A percentile compares a stretch with the other conserved stretches of the same genome.
Evolutionary conservation across 2,113 vertebrate species (phyloP).

Genomic region (Bujurquina vittata): DNA sequence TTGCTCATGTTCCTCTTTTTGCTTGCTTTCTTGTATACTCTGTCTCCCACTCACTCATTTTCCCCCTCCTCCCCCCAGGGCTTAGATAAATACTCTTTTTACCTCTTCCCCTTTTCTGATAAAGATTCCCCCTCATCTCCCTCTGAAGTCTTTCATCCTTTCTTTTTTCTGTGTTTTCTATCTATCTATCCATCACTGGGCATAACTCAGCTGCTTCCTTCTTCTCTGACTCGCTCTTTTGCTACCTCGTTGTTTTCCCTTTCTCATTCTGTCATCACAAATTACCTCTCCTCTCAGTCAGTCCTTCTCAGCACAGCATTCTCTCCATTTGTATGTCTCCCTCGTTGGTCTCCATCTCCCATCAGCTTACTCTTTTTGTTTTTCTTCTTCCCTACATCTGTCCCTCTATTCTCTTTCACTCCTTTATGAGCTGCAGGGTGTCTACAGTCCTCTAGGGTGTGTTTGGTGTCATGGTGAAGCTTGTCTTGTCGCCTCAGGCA

Average conservation of each 20-base stretch:
- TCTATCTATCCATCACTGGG: constrained; percentile 48
- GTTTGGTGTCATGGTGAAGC: constrained; percentile 56
- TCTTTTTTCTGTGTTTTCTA: constrained; percentile 50
- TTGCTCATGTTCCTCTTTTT: constrained; percentile 30
- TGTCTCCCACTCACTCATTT: constrained; percentile 5
- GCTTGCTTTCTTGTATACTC: constrained; percentile 32
- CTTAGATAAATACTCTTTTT: constrained; percentile 54
- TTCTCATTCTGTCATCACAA: constrained; percentile 58
- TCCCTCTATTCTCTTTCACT: constrained; percentile 32
- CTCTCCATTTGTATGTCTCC: constrained; percentile 18
- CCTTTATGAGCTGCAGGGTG: constrained; percentile 30
- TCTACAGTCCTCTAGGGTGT: constrained; percentile 44
- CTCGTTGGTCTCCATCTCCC: constrained; percentile 12
- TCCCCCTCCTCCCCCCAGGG: background rate
- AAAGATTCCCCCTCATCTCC: constrained; percentile 41
- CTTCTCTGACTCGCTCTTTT: constrained; percentile 4
- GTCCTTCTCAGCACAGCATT: constrained; percentile 18
- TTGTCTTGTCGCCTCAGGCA: constrained; percentile 56
- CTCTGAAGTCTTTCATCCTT: constrained; percentile 53
- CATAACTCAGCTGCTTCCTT: constrained; percentile 34
- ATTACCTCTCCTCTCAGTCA: constrained; percentile 62
- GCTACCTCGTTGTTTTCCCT: constrained; percentile 55
- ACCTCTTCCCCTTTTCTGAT: constrained; percentile 27
- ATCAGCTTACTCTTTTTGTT: background rate
- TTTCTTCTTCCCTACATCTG: constrained; percentile 13